Evolutionary conservation across 2,888 invertebrate genomes (phyloP).

Genomic region (Lasioglossum oenotherae): DNA sequence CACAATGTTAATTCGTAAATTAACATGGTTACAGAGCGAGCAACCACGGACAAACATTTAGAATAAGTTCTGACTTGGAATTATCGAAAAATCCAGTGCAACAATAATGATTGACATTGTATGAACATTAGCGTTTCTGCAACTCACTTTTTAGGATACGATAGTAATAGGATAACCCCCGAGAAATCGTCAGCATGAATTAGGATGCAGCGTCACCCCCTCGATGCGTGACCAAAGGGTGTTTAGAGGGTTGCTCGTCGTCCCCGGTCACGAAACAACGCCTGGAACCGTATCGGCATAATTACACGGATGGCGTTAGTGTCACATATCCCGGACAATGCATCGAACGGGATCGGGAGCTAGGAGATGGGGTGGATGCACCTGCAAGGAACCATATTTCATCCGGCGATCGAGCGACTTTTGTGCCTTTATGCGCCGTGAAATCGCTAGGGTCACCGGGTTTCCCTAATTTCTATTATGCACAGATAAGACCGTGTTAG

Average conservation of each 20-base stretch:
- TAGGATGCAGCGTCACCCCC: conserved; percentile 47
- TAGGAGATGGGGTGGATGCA: conserved; percentile 60
- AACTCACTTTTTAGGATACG: conserved; percentile 4
- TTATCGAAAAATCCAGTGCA: neutral
- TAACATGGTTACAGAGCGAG: too few species aligned
- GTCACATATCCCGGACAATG: conserved; percentile 76
- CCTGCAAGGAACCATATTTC: conserved; percentile 74
- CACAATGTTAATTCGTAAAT: too few species aligned
- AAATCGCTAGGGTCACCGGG: conserved; percentile 67
- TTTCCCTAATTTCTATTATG: conserved; percentile 71
- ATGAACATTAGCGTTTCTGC: neutral
- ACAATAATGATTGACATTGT: neutral
- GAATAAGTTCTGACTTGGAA: too few species aligned
- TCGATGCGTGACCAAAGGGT: conserved; percentile 71
- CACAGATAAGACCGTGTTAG: conserved; percentile 60
- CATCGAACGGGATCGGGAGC: conserved; percentile 51
- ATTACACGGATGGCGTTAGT: conserved; percentile 79
- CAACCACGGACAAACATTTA: too few species aligned
- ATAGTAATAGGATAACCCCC: neutral
- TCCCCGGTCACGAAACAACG: conserved; percentile 67
- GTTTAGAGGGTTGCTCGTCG: conserved; percentile 46
- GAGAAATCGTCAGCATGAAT: conserved; percentile 24
- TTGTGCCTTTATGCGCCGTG: conserved; percentile 66
- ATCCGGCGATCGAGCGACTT: conserved; percentile 63
- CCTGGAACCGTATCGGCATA: conserved; percentile 74